Percentiles rank a stretch among this genome's conserved stretches.
phyloP scores from a whole-genome alignment of 2,113 vertebrate genomes.

The Variabilichromis moorii region DNA sequence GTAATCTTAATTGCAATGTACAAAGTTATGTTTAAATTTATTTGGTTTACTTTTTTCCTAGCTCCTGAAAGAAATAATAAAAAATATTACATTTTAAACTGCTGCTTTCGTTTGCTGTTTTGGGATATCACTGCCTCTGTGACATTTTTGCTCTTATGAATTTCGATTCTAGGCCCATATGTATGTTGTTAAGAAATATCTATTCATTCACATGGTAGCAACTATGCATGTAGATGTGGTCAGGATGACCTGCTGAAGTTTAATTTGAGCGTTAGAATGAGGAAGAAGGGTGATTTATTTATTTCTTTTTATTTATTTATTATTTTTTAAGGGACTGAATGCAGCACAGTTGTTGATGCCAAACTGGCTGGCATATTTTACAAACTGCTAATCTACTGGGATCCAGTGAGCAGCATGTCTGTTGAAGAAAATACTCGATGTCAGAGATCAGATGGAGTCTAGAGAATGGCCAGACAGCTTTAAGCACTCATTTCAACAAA shows the following conservation, averaged over 20 bases:
- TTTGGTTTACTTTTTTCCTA: constrained; percentile 69
- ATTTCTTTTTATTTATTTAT: not conserved
- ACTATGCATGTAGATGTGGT: not conserved
- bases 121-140: not conserved
- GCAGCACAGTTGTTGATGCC: not conserved
- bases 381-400: not conserved
- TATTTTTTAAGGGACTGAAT: not conserved
- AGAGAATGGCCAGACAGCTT: too few species aligned
- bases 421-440: not conserved
- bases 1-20: constrained; percentile 46
- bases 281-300: not conserved
- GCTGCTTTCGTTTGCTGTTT: not conserved
- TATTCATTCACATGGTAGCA: not conserved
- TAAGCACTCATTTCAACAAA: not conserved
- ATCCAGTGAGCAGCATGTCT: not conserved
- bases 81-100: constrained; percentile 67
- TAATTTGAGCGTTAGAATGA: not conserved
- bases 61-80: constrained; percentile 64
- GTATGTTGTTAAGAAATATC: not conserved
- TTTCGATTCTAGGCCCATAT: not conserved
- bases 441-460: not conserved
- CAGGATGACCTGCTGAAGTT: not conserved
- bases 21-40: constrained; percentile 50
- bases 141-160: not conserved
- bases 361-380: not conserved